phyloP scores from a whole-genome alignment of 2,797 vertebrate species.

The Chromobotia macracanthus region DNA sequence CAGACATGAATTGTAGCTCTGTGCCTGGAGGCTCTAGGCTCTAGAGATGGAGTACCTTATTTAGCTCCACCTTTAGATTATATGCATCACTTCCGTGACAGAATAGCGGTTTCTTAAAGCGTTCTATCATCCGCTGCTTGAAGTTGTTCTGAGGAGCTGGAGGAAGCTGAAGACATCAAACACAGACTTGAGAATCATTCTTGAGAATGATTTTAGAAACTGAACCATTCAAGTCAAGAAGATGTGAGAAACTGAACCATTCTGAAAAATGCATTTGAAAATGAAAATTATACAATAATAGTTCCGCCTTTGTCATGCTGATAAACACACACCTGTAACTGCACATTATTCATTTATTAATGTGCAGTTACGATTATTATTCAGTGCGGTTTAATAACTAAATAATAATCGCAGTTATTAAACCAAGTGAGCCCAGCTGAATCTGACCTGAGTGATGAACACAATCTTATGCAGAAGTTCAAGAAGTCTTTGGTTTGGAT shows the following conservation, averaged over 20 bases:
- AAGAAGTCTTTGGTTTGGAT: constrained; percentile 88
- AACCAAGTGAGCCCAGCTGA: not conserved
- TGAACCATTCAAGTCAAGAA: no score
- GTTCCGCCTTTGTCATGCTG: not conserved
- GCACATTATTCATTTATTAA: no score
- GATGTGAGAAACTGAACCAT: no score
- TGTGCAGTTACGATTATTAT: no score
- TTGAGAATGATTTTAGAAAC: no score
- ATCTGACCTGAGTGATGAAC: constrained; percentile 85
- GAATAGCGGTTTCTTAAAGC: constrained; percentile 93
- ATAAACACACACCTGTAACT: no score
- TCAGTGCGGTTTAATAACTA: no score
- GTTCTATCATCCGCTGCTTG: constrained; percentile 82
- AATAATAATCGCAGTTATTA: not conserved
- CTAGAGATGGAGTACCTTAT: constrained; percentile 75
- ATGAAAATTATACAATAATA: no score
- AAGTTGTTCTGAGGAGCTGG: constrained; percentile 79
- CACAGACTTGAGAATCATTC: constrained; percentile 29
- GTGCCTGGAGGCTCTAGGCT: not conserved
- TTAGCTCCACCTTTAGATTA: constrained; percentile 86
- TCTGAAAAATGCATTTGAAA: not conserved
- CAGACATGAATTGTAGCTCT: not conserved
- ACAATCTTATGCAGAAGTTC: constrained; percentile 91
- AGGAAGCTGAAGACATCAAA: constrained; percentile 78
- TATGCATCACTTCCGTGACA: constrained; percentile 81